Evolutionary conservation across 1,140 invertebrate genomes (phyloP), one percentile per base, ranked within the genome.

Genomic region (Penaeus vannamei): DNA sequence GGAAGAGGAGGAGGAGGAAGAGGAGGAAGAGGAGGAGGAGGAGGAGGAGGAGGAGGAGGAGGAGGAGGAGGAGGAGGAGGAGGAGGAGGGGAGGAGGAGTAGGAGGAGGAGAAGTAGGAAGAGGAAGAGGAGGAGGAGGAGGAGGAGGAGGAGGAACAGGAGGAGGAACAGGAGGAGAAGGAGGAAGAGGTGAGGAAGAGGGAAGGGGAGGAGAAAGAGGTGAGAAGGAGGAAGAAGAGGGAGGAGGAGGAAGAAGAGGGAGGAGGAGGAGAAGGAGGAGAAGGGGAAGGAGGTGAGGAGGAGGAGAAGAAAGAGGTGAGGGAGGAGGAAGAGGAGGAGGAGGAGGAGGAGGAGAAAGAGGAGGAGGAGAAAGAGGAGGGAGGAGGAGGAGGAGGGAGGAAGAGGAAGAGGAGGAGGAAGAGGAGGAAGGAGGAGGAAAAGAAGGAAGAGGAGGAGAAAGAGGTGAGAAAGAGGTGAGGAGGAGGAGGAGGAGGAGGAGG

Each of bases 261-360:
- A 5, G 5, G 19, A 76, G 19, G 19, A 20, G 19, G 19, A 20
- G 7, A 2, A 20, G 72, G 19, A 7, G 72, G 17, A 26, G 7
- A 26, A 20, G 7, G 42, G 72, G n/a, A 76, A 20, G 20, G 19
- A 76, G 42, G 19, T 26, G 72, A 29, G 26, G 72, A 76, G 19
- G 36, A 46, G 59, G 59, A 53, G 42, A 42, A 32, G 42, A 42
- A 53, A 80, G 42, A 53, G 77, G 42, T n/a, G 32, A 42, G 42
- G 77, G 42, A 80, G 77, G 42, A 42, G 77, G 42, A 80, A 32
- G 59, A 42, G 77, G 59, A 42, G 77, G 26, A 42, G 77, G 42
- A 42, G 77, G 26, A 80, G 32, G 59, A 42, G 29, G 42, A 42
- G 32, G 59, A 42, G 7, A 20, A 42, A 7, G 4, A 4, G 26